Evolutionary conservation across 2,113 vertebrate species (phyloP).

Genomic region (Sterna hirundo): DNA sequence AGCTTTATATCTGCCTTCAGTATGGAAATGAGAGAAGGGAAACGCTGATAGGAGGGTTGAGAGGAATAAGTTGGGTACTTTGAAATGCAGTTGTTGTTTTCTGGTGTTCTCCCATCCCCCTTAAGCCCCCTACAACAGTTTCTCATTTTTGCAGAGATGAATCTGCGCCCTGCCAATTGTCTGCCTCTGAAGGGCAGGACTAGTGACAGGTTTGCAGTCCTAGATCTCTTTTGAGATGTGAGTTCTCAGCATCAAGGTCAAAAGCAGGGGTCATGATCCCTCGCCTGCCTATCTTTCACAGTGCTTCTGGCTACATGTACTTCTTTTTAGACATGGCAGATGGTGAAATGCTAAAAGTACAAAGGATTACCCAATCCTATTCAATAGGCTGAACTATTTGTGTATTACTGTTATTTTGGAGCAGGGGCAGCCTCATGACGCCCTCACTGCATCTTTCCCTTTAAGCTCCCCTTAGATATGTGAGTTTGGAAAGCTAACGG

Average conservation of each 20-base stretch:
- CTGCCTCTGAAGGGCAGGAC: neutral
- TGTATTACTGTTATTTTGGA: slow-evolving; percentile 27
- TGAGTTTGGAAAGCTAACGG: neutral
- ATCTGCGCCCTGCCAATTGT: slow-evolving; percentile 32
- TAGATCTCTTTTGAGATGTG: slow-evolving; percentile 39
- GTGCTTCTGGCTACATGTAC: slow-evolving; percentile 53
- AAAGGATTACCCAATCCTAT: slow-evolving; percentile 49
- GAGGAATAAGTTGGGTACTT: neutral
- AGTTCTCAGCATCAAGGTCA: slow-evolving; percentile 56
- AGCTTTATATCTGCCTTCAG: slow-evolving; percentile 24
- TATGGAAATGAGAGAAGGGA: slow-evolving; percentile 47
- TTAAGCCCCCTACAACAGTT: neutral
- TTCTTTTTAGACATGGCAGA: slow-evolving; percentile 56
- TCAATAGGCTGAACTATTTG: slow-evolving; percentile 42
- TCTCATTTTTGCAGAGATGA: slow-evolving; percentile 20
- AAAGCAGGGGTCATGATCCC: slow-evolving; percentile 52
- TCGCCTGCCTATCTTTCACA: slow-evolving; percentile 30
- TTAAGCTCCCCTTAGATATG: neutral
- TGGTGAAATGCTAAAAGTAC: slow-evolving; percentile 56
- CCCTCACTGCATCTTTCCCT: neutral
- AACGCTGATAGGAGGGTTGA: slow-evolving; percentile 9
- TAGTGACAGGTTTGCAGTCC: slow-evolving; percentile 43
- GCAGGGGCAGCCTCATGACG: rapidly evolving
- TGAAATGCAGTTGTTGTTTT: slow-evolving; percentile 28
- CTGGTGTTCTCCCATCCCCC: neutral